Percentiles rank a stretch among this genome's conserved stretches.
Conservation (phyloP, 2,888 invertebrate species). For the Drosophila longiperda region DNA sequence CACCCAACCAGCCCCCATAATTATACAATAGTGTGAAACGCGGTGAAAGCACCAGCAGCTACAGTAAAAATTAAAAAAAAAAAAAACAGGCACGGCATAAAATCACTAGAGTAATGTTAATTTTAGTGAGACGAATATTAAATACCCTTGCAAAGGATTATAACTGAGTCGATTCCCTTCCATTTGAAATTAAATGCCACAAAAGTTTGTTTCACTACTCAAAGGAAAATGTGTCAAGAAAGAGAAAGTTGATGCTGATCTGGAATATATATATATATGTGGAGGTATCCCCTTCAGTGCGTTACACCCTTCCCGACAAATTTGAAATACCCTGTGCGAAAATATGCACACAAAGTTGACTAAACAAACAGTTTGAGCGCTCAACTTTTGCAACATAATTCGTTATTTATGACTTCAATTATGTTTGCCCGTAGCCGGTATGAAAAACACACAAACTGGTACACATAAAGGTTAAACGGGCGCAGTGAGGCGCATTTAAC, state of each 20-base stretch:
- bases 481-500: conserved; percentile 69
- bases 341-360: conserved; percentile 45
- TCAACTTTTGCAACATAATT: conserved; percentile 77
- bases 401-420: conserved; percentile 82
- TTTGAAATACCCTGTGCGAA: background rate
- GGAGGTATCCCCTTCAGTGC: background rate
- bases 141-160: background rate
- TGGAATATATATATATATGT: background rate
- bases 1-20: conserved; percentile 46
- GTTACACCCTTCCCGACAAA: background rate
- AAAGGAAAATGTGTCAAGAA: background rate
- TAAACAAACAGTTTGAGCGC: conserved; percentile 66
- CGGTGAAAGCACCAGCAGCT: conserved; percentile 15
- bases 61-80: conserved; percentile 2
- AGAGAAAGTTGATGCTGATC: background rate
- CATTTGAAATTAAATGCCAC: background rate
- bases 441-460: conserved; percentile 4
- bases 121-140: background rate
- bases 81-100: conserved; percentile 1
- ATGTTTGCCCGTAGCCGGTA: conserved; percentile 71
- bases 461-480: conserved; percentile 65
- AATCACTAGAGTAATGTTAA: background rate
- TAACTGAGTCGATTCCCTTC: background rate
- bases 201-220: background rate
- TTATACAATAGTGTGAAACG: conserved; percentile 78